Base-by-base conservation (phyloP, 1,140 invertebrate species). In the Papilio machaon region DNA sequence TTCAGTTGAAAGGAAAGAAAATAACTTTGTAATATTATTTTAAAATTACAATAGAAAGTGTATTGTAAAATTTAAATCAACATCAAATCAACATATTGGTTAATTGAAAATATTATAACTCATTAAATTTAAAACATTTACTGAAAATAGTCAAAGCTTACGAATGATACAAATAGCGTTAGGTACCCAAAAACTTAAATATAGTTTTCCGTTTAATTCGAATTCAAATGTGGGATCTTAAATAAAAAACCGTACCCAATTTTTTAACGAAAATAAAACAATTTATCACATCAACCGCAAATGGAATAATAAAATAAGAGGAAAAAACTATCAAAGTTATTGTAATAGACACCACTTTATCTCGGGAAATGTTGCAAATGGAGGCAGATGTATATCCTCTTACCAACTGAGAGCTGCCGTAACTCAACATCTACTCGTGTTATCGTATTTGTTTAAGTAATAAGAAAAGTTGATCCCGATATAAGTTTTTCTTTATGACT, bases 291-390 rank as follows among this genome's bases (percentile, higher is more conserved):
- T 70, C 64, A 70, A 70, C 74, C 74, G 46, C 74, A 76, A 76
- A 76, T 76, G 74, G 74, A 76, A 52, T 76, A 11, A 47, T 76
- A 52, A 54, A 76, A 76, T n/a, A 76, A 30, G 19, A 76, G 47
- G 54, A 76, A 76, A 76, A 74, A 46, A 17, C 64, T 76, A 52
- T 76, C 17, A 49, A 49, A 76, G 74, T 54, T 76, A 76, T 76
- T 76, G 43, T 76, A 76, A 76, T 49, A 76, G 46, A 47, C 47
- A 49, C 74, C 43, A 52, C 47, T 76, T 76, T 76, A 76, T 54
- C 74, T 76, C 74, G 47, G 73, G 73, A 49, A 76, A 76, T 76
- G 74, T 76, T 52, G 74, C 47, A 76, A 76, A 76, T 76, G 47
- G 74, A 35, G 19, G 46, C 46, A 47, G 74, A 76, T 76, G 47